Base-by-base conservation (phyloP, 2,113 vertebrate genomes). In the Tyrannus savana region DNA sequence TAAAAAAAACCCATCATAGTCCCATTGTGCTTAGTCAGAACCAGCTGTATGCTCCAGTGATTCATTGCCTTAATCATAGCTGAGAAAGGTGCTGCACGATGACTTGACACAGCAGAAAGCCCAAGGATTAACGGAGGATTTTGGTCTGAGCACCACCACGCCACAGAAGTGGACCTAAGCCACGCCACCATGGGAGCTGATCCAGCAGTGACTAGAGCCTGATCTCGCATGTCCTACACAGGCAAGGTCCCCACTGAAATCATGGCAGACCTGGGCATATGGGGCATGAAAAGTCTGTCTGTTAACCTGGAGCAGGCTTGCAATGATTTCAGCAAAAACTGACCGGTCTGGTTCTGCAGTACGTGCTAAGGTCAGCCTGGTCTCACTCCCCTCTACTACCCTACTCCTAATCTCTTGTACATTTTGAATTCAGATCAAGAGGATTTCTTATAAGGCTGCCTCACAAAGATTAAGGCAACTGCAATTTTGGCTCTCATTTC, bases 21-120 rank as follows among this genome's bases (percentile, higher is more conserved):
- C 95, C 97, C 96, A 90, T 98, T 98, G 98, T 98, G 98, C 98
- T 98, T 98, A 95, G 93, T 97, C 97, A 97, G 96, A 98, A 98
- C 97, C 96, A 97, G 97, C 90, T 89, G 82, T 92, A 96, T 97
- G 86, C 75, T 97, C 96, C 90, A 37, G 25, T 91, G 83, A 96
- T 94, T 90, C 60, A 96, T 58, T 96, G 96, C 96, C 95, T 97
- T 87, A 93, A 91, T 87, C 4, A 0, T 84, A 96, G 96, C 87
- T 96, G 95, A 49, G 0, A 79, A 97, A 93, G 85, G 86, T 97
- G 95, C 95, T 89, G 94, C 82, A 33, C 18, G 12, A 90, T 94
- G 94, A 87, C 82, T 87, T 95, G 87, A 97, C 94, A 84, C 83
- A 94, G 96, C 91, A 96, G 95, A 98, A 97, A 97, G 92, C 95